These are phyloP conservation scores for Chlorodrepanis virens DNA, from an alignment of 2,113 vertebrate genomes.

Conservation along the genomic window DNA sequence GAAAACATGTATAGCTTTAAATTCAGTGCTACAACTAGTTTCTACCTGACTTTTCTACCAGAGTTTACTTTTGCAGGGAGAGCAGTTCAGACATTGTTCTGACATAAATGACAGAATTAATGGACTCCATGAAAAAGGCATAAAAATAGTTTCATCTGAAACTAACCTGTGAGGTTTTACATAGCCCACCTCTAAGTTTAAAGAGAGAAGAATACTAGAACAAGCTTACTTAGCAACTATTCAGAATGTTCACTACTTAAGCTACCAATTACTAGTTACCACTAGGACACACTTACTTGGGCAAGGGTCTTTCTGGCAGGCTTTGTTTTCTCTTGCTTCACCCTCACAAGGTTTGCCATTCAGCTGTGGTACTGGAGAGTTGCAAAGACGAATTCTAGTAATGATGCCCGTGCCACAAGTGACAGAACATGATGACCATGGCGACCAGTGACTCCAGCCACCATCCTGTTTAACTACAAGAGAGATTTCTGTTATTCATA, in stretches of 20 bases:
- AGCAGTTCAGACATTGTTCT: background rate
- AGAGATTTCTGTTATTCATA: background rate
- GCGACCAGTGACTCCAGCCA: slow-evolving; percentile 98
- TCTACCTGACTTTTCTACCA: background rate
- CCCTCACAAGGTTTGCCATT: slow-evolving; percentile 90
- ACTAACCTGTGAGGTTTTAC: background rate
- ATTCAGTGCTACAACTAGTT: background rate
- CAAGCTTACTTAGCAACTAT: background rate
- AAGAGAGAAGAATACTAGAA: background rate
- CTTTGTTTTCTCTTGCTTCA: slow-evolving; percentile 89
- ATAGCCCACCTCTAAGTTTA: background rate
- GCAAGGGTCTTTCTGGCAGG: slow-evolving; percentile 85
- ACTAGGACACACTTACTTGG: slow-evolving; percentile 80
- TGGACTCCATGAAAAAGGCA: background rate
- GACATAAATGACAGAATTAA: background rate
- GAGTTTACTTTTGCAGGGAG: background rate
- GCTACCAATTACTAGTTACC: background rate
- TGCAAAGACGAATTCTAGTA: slow-evolving; percentile 96
- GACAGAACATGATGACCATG: slow-evolving; percentile 97
- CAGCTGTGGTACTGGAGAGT: slow-evolving; percentile 97
- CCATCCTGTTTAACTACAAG: slow-evolving; percentile 94
- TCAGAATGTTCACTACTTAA: background rate
- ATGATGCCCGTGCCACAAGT: slow-evolving; percentile 91
- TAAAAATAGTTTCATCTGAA: background rate
- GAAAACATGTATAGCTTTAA: background rate